Base-by-base conservation (phyloP, 2,797 vertebrate genomes). In the Chaetodon trifasciatus region DNA sequence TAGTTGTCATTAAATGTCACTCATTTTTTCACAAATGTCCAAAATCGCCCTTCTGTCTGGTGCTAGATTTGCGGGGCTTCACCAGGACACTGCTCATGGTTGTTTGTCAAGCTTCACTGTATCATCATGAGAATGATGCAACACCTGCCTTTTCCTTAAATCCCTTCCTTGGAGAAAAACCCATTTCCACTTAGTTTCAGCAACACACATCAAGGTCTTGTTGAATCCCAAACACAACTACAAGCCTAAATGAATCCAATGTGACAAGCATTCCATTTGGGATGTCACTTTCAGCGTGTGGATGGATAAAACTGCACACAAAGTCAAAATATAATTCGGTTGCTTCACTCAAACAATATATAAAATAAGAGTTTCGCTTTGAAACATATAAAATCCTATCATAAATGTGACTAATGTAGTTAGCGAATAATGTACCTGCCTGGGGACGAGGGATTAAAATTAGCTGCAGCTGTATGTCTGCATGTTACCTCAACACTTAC, bases 371-470 rank as follows among this genome's bases (percentile, higher is more conserved):
- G 64, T 50, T 10, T 40, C 4, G 6, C 39, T 56, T 17, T 37
- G 74, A 80, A 71, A 73, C 11, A 70, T 35, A 46, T 63, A 65
- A 83, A 74, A 32, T 70, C 65, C 47, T 39, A 73, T 77, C 6
- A 70, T 24, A 57, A 77, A 76, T 57, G 60, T 72, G 76, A 86
- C 53, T 37, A 64, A 83, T 70, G 74, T 65, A 60, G 74, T 63
- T 68, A 70, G 63, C 0, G 47, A 77, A 69, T 62, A 70, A 74
- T 77, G 72, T 55, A 75, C 61, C 74, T 32, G 81, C 67, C 81
- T 23, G 56, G 57, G 68, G 72, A 86, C 10, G 2, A 65, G 49
- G 61, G 70, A 76, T 81, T 79, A 58, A 71, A 81, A 81, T 76
- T 32, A 84, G 77, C 73, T 62, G n/a, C 21, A 28, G 74, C 63